phyloP scores from a whole-genome alignment of 2,113 vertebrate genomes.

The Petrocephalus zakoni region DNA sequence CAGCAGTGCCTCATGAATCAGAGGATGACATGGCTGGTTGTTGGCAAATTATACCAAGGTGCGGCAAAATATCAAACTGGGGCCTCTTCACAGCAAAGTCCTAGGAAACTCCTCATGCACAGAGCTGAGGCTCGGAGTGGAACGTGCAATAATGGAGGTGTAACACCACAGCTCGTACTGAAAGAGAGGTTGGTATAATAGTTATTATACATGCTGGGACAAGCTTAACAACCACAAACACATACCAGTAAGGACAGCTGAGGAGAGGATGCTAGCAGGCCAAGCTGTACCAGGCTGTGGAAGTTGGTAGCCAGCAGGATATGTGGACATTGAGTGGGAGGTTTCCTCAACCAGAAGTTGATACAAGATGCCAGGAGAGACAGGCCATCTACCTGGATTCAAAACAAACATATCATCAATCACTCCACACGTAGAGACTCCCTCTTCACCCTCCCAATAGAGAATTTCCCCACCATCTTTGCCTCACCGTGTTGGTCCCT shows the following conservation, averaged over 20 bases:
- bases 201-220: not conserved
- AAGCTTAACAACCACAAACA: not conserved
- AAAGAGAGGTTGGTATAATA: not conserved
- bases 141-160: not conserved
- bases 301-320: constrained; percentile 89
- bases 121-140: not conserved
- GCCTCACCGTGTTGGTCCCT: constrained; percentile 86
- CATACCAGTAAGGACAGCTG: constrained; percentile 75
- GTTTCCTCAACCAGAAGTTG: constrained; percentile 73
- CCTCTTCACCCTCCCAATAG: not conserved
- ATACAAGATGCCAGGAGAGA: constrained; percentile 82
- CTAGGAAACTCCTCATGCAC: not conserved
- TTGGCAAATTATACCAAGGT: not conserved
- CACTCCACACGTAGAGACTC: not conserved
- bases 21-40: too few species aligned
- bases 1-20: too few species aligned
- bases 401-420: not conserved
- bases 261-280: constrained; percentile 72
- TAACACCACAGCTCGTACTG: not conserved
- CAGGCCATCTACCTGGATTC: constrained; percentile 76
- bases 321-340: constrained; percentile 68
- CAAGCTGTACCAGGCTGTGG: constrained; percentile 81
- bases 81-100: too few species aligned
- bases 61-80: not conserved
- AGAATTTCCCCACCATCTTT: not conserved